Evolutionary conservation across 2,888 invertebrate genomes (phyloP).

Genomic region (Colostygia pectinataria): DNA sequence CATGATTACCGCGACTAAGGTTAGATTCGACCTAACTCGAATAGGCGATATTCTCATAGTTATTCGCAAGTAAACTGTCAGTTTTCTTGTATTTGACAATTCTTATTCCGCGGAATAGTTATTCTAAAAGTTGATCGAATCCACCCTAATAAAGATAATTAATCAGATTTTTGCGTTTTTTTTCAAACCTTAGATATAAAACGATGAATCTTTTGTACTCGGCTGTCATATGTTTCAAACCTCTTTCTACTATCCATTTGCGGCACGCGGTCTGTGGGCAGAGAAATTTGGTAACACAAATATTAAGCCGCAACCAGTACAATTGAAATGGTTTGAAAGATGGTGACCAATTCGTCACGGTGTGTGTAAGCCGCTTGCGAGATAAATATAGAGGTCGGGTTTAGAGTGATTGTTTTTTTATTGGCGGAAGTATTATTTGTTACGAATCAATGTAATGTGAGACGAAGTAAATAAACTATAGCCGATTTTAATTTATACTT

Average conservation of each 20-base stretch:
- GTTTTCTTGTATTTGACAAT: too few species aligned
- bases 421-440: too few species aligned
- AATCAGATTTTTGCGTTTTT: not conserved
- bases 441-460: too few species aligned
- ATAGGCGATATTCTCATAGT: too few species aligned
- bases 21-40: too few species aligned
- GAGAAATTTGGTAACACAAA: constrained; percentile 67
- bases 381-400: constrained; percentile 2
- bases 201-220: not conserved
- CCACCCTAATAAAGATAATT: too few species aligned
- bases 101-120: too few species aligned
- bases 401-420: not conserved
- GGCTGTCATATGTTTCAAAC: constrained; percentile 26
- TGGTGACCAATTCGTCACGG: constrained; percentile 62
- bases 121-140: too few species aligned
- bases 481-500: too few species aligned
- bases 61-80: too few species aligned
- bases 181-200: not conserved
- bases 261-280: constrained; percentile 64
- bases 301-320: constrained; percentile 54
- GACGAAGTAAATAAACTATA: too few species aligned
- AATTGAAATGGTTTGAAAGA: constrained; percentile 65
- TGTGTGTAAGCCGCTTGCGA: constrained; percentile 36
- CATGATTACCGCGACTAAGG: too few species aligned
- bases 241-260: constrained; percentile 54